Conservation (phyloP, 2,113 vertebrate species). For the Mohoua ochrocephala region DNA sequence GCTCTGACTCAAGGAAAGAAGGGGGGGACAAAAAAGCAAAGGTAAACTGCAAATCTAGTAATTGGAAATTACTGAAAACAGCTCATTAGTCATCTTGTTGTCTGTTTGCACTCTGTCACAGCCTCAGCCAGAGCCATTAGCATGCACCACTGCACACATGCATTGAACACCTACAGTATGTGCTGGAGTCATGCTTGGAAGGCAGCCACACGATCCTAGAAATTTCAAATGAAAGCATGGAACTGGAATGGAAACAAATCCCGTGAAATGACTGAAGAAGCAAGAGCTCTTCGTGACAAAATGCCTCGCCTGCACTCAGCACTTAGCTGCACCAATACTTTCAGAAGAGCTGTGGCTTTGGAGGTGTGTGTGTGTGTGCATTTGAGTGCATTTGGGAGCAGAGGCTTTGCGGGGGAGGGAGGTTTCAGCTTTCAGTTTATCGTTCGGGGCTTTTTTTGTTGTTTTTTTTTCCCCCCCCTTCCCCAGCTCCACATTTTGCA, state of each 20-base stretch:
- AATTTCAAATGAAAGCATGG: constrained; percentile 46
- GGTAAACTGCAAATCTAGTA: constrained; percentile 52
- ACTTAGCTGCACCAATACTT: background rate
- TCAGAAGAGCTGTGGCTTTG: background rate
- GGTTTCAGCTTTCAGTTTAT: constrained; percentile 23
- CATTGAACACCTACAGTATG: constrained; percentile 59
- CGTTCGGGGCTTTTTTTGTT: background rate
- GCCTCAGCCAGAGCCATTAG: constrained; percentile 52
- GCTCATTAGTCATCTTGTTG: constrained; percentile 62
- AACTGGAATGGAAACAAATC: constrained; percentile 47
- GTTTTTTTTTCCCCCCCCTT: background rate
- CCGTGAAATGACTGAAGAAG: background rate
- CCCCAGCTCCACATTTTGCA: constrained; percentile 20
- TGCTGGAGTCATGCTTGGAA: constrained; percentile 63
- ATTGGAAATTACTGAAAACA: constrained; percentile 65
- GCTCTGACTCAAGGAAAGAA: constrained; percentile 7
- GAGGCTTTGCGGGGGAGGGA: background rate
- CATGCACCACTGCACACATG: constrained; percentile 61
- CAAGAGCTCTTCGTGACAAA: background rate
- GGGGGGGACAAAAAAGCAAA: background rate
- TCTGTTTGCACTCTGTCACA: constrained; percentile 57
- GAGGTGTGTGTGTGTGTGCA: background rate
- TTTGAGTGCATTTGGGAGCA: background rate
- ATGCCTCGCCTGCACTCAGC: background rate
- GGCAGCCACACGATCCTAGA: constrained; percentile 58